A percentile compares a stretch with the other conserved stretches of the same genome.
Evolutionary conservation across 1,140 invertebrate genomes (phyloP).

Genomic region (Megalopta genalis): DNA sequence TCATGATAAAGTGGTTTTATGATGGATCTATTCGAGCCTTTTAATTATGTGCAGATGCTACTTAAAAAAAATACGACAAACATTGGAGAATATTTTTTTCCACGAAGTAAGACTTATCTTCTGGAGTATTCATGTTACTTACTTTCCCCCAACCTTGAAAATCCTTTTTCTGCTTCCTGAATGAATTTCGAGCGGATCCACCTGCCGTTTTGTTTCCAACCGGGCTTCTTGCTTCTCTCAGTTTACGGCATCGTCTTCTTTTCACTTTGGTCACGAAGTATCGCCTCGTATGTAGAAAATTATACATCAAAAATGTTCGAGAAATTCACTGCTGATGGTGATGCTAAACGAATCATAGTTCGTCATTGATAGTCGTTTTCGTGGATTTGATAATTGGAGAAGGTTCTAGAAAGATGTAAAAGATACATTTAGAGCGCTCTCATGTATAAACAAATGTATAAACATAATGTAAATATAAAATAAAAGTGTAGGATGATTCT

Average conservation of each 20-base stretch:
- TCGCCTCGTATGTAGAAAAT: background rate
- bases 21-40: background rate
- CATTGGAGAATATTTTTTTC: background rate
- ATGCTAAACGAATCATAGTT: background rate
- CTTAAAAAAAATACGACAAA: background rate
- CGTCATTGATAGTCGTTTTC: too few species aligned
- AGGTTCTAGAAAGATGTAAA: too few species aligned
- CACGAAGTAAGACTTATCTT: background rate
- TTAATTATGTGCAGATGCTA: background rate
- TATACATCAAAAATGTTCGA: background rate
- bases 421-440: too few species aligned
- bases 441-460: too few species aligned
- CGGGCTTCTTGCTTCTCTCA: conserved; percentile 42
- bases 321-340: too few species aligned
- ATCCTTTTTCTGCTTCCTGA: conserved; percentile 44
- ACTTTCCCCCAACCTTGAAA: conserved; percentile 44
- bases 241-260: conserved; percentile 13
- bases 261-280: background rate
- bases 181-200: conserved; percentile 63
- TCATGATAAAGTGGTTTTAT: background rate
- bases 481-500: too few species aligned
- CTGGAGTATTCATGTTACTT: background rate
- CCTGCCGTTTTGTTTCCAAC: conserved; percentile 59
- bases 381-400: too few species aligned
- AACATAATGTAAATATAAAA: too few species aligned